Evolutionary conservation across 2,888 invertebrate genomes (phyloP), one percentile per base, ranked within the genome.

Genomic region (Nematopogon swammerdamellus): DNA sequence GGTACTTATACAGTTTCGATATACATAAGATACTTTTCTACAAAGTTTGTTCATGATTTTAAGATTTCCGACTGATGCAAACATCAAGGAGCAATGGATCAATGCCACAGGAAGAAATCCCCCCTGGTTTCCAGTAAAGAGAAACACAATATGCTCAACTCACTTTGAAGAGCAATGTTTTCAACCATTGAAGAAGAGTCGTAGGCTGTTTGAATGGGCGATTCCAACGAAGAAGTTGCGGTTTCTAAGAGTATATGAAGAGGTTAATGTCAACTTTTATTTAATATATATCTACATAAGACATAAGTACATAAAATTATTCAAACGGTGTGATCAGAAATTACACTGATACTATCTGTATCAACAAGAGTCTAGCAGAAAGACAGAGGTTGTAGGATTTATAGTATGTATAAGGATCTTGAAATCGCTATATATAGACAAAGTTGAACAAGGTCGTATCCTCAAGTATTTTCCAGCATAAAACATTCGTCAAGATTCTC

Each of bases 201-300:
- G 49, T 45, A 44, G 50, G 29, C 49, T 52, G 14, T 52, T 52
- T 25, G 52, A 52, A 48, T 50, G 50, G 50, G 16, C 52, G 19
- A 25, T 49, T 16, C 52, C 52, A 42, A 50, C 52, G 44, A 46
- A 47, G 29, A 49, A 52, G 43, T 47, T 50, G n/a, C 45, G 47
- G 36, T 6, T 14, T 3, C n/a, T 4, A 4, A 6, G 36, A 36
- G 11, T 36, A 14, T 36, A 36, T 36, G 36, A 36, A 14, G 36
- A 36, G 36, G 36, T 36, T 14, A 14, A 36, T 36, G 4, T 14
- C 3, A 4, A 6, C 11, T 14, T 36, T 36, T 36, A 14, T 14
- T 36, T 14, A 3, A 3, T 36, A 6, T 25, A 6, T 36, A 14
- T 14, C 11, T 36, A 36, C 8, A 36, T 36, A 36, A n/a, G n/a